phyloP scores from a whole-genome alignment of 2,888 invertebrate genomes.

The Drosophila fulvimacula region DNA sequence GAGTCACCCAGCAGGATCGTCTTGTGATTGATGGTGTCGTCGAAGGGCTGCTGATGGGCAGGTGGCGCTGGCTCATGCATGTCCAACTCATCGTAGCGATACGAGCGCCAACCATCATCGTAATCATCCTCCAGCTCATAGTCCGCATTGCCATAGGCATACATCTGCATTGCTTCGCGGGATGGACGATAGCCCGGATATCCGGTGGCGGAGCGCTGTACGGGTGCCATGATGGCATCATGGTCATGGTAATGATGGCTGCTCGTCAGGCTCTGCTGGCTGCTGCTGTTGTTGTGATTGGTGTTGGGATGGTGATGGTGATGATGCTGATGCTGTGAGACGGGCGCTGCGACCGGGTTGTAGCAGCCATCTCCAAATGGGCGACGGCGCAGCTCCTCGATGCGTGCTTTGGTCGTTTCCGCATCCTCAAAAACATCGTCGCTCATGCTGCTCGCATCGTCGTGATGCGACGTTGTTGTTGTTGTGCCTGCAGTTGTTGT shows the following conservation, averaged over 20 bases:
- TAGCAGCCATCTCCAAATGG: constrained; percentile 79
- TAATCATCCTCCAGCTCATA: constrained; percentile 74
- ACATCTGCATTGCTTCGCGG: constrained; percentile 87
- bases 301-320: constrained; percentile 60
- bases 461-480: constrained; percentile 76
- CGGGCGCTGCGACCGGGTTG: constrained; percentile 73
- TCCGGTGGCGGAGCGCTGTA: constrained; percentile 88
- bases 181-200: constrained; percentile 92
- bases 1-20: constrained; percentile 97
- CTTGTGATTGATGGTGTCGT: constrained; percentile 89
- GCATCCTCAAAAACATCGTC: constrained; percentile 93
- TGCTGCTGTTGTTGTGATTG: constrained; percentile 46
- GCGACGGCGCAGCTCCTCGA: constrained; percentile 78
- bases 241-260: constrained; percentile 71
- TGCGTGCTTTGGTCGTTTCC: constrained; percentile 84
- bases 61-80: constrained; percentile 67
- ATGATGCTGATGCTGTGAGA: constrained; percentile 54
- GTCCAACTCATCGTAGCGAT: constrained; percentile 84
- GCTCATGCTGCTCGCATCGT: constrained; percentile 90
- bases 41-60: constrained; percentile 76
- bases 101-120: constrained; percentile 84
- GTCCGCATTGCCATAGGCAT: constrained; percentile 82
- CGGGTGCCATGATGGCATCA: constrained; percentile 68
- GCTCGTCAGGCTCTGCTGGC: constrained; percentile 70
- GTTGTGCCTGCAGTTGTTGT: constrained; percentile 33